Conservation (phyloP, 2,113 vertebrate genomes). For the Mirza zaza region DNA sequence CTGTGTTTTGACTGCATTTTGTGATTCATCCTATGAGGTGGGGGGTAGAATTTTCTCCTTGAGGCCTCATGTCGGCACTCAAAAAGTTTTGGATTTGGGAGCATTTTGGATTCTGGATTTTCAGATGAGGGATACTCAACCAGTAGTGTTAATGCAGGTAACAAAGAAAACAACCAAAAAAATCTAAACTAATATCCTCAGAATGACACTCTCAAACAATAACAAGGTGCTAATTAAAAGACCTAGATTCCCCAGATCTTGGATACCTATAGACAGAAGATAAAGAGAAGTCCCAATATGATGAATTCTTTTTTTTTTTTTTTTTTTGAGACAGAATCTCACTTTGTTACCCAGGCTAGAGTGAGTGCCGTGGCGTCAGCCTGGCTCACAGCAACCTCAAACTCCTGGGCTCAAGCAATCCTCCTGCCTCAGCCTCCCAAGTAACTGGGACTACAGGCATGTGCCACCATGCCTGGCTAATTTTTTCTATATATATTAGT, state of each 20-base stretch:
- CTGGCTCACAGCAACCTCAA: no score
- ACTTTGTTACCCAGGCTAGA: no score
- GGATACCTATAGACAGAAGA: not conserved
- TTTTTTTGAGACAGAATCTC: no score
- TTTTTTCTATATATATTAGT: no score
- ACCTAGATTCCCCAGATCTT: not conserved
- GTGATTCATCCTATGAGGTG: no score
- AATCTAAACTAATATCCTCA: not conserved
- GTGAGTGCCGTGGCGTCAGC: no score
- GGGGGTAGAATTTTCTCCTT: not conserved
- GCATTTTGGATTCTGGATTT: not conserved
- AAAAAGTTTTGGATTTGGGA: not conserved
- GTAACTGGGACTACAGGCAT: no score
- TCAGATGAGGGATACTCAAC: not conserved
- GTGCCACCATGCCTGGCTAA: no score
- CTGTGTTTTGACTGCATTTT: not conserved
- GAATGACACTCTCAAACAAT: not conserved
- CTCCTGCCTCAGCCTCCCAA: no score
- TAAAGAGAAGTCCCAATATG: not conserved
- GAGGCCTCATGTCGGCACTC: not conserved
- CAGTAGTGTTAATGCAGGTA: not conserved
- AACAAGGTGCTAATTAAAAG: slow-evolving; percentile 11
- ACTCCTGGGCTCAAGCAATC: no score
- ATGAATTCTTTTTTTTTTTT: not conserved
- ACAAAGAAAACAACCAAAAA: not conserved